Evolutionary conservation across 2,797 vertebrate species (phyloP).

Genomic region (Dryobates pubescens): DNA sequence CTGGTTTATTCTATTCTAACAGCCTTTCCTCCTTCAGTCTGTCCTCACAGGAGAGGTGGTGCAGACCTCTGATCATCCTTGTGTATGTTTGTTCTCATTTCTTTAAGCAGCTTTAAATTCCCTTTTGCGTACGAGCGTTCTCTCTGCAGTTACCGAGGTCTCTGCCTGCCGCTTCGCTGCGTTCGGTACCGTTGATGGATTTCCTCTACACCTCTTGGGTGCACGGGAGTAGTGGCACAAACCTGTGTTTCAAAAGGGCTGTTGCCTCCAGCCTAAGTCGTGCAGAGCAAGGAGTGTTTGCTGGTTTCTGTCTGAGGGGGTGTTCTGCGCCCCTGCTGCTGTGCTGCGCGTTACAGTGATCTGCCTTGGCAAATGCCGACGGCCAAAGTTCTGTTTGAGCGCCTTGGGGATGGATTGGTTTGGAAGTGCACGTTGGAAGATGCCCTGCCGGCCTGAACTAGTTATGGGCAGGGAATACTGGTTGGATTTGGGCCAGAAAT

Average conservation of each 20-base stretch:
- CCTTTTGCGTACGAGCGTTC: accelerated
- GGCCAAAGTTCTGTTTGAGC: background rate
- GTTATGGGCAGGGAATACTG: background rate
- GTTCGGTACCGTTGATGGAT: background rate
- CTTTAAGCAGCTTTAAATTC: background rate
- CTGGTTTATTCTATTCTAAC: no score
- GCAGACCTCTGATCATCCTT: no score
- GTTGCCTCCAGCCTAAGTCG: background rate
- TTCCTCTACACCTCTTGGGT: background rate
- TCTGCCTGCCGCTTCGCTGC: background rate
- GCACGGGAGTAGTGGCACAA: background rate
- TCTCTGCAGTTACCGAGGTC: background rate
- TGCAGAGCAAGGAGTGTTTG: background rate
- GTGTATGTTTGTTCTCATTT: background rate
- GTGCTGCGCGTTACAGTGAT: background rate
- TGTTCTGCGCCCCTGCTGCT: background rate
- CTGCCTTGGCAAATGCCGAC: background rate
- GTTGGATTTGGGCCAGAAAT: background rate
- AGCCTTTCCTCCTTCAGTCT: no score
- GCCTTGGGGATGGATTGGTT: background rate
- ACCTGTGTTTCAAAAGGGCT: background rate
- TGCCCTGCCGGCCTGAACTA: background rate
- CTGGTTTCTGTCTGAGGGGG: no score
- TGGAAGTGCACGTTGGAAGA: background rate
- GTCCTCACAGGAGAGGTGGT: no score